Percentiles rank a stretch among this genome's conserved stretches.
Evolutionary conservation across 2,888 invertebrate genomes (phyloP).

Genomic region (Teleiodes luculella): DNA sequence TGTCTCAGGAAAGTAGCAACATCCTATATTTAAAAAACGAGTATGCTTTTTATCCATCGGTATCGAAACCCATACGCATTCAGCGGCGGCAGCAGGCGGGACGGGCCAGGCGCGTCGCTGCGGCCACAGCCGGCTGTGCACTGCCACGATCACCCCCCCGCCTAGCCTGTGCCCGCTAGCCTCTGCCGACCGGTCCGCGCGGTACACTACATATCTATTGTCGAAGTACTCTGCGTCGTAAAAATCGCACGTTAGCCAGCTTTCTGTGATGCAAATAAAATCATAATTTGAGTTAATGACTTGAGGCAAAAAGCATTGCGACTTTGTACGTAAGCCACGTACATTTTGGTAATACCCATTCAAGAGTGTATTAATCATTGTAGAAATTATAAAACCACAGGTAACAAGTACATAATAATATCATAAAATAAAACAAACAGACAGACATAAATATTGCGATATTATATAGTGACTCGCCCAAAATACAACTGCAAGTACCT

Average conservation of each 20-base stretch:
- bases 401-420: neutral
- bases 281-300: neutral
- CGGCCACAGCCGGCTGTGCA: neutral
- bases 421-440: neutral
- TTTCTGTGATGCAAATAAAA: neutral
- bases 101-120: neutral
- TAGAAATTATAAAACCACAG: neutral
- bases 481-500: no score
- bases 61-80: neutral
- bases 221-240: neutral
- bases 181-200: neutral
- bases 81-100: neutral
- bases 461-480: no score
- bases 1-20: neutral
- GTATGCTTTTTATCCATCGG: neutral
- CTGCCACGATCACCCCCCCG: conserved; percentile 1
- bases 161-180: neutral
- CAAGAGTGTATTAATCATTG: neutral
- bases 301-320: neutral
- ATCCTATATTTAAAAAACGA: no score
- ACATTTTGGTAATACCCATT: no score
- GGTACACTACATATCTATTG: neutral
- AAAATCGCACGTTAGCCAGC: neutral
- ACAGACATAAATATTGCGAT: neutral
- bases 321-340: neutral